Percentiles rank a stretch among this genome's conserved stretches.
Evolutionary conservation across 1,140 invertebrate species (phyloP).

Genomic region (Cecropterus lyciades): DNA sequence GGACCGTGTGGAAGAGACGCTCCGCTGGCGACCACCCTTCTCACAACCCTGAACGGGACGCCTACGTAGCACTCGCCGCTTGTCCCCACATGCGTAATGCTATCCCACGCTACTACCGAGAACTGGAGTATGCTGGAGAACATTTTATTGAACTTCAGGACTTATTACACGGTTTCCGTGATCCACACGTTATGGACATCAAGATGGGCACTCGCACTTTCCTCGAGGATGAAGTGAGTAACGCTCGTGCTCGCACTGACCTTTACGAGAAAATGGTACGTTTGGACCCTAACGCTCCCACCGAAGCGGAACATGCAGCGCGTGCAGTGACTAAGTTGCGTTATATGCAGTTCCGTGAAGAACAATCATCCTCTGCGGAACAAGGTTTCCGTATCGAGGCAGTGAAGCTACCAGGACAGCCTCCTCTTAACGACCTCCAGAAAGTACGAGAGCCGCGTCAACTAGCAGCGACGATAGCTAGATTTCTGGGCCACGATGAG

Average conservation of each 20-base stretch:
- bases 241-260: conserved; percentile 90
- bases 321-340: conserved; percentile 95
- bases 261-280: conserved; percentile 97
- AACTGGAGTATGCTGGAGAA: conserved; percentile 94
- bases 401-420: conserved; percentile 92
- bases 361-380: conserved; percentile 95
- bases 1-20: conserved; percentile 96
- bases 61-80: conserved; percentile 92
- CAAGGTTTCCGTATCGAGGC: conserved; percentile 98
- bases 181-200: conserved; percentile 96
- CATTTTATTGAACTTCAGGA: conserved; percentile 96
- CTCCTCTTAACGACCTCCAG: conserved; percentile 91
- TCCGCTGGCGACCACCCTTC: conserved; percentile 85
- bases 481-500: conserved; percentile 90
- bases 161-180: conserved; percentile 92
- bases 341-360: conserved; percentile 98
- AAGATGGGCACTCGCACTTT: conserved; percentile 97
- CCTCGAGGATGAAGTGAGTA: conserved; percentile 96
- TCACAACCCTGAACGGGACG: conserved; percentile 92
- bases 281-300: conserved; percentile 94
- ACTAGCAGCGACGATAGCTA: conserved; percentile 90
- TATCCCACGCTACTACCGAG: conserved; percentile 94
- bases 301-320: conserved; percentile 90
- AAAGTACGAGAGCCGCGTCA: conserved; percentile 91
- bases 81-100: conserved; percentile 91